phyloP scores from a whole-genome alignment of 2,113 vertebrate genomes.

The Proterorhinus semilunaris region DNA sequence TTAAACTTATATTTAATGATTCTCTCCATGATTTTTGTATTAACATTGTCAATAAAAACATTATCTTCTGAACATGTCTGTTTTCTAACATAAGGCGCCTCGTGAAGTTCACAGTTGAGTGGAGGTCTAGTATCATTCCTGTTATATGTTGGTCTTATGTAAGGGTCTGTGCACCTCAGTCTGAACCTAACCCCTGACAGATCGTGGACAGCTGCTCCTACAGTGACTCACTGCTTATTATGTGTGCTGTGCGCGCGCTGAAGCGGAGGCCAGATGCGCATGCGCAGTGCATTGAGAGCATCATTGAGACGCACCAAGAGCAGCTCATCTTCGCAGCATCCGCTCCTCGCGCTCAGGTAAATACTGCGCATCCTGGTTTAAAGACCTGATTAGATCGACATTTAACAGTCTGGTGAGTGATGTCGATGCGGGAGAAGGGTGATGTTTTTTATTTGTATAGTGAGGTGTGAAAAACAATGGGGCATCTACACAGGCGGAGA shows the following conservation, averaged over 20 bases:
- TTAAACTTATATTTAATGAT: background rate
- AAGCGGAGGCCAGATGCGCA: background rate
- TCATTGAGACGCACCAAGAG: background rate
- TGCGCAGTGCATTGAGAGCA: background rate
- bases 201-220: too few species aligned
- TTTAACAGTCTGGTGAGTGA: background rate
- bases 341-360: background rate
- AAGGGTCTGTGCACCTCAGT: too few species aligned
- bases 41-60: background rate
- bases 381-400: background rate
- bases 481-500: background rate
- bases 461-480: background rate
- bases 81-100: too few species aligned
- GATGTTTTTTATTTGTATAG: background rate
- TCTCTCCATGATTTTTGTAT: background rate
- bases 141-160: background rate
- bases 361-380: background rate
- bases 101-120: background rate
- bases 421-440: too few species aligned
- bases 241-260: background rate
- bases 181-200: too few species aligned
- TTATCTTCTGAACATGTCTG: background rate
- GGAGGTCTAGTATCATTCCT: background rate
- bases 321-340: constrained; percentile 1
- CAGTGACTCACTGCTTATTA: background rate